Conservation (phyloP, 2,888 invertebrate genomes). For the Lycia hirtaria region DNA sequence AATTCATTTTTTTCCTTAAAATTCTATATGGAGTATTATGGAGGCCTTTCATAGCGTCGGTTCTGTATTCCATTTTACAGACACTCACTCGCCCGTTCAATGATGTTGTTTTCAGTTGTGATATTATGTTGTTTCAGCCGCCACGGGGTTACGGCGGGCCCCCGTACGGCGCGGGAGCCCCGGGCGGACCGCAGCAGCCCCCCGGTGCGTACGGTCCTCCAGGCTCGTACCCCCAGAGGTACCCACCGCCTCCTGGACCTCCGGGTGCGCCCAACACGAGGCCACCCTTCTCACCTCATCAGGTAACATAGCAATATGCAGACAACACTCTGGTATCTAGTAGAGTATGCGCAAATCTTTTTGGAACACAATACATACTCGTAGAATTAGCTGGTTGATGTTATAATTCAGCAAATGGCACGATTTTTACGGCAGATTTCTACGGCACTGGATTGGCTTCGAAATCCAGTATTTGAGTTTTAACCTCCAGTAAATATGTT, state of each 20-base stretch:
- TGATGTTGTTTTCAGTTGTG: not conserved
- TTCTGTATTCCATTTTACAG: not conserved
- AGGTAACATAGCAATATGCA: conserved; percentile 53
- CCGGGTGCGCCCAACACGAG: conserved; percentile 77
- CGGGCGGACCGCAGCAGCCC: conserved; percentile 78
- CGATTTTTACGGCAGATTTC: no score
- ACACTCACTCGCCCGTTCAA: not conserved
- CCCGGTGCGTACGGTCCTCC: conserved; percentile 83
- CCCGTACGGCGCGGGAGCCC: conserved; percentile 78
- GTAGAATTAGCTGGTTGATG: no score
- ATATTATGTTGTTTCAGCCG: conserved; percentile 61
- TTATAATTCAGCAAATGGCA: no score
- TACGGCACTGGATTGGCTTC: no score
- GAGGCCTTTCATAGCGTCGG: no score
- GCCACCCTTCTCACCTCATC: conserved; percentile 81
- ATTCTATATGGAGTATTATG: no score
- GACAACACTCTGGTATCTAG: not conserved
- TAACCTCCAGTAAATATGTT: no score
- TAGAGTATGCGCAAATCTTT: not conserved
- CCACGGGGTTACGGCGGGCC: conserved; percentile 81
- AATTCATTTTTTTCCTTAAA: no score
- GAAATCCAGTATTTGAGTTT: no score
- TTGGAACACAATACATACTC: not conserved
- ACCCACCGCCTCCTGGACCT: conserved; percentile 77
- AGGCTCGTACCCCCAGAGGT: conserved; percentile 85